Conservation (phyloP, 2,797 vertebrate genomes). For the Mareca penelope region DNA sequence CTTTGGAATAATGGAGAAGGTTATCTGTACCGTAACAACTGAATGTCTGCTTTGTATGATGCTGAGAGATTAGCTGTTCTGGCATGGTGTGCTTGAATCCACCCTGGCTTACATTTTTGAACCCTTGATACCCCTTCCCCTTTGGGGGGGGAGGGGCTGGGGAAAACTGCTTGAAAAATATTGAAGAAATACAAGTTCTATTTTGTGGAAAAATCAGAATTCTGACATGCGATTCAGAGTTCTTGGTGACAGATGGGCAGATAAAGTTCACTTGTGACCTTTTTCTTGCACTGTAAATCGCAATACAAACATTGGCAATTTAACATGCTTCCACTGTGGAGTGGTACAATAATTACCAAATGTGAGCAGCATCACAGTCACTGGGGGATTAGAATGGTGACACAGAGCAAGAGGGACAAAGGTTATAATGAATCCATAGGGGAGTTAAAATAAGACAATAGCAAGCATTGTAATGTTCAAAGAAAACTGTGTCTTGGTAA, state of each 20-base stretch:
- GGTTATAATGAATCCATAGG: neutral
- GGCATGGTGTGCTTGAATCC: neutral
- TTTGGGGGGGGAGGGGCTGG: too few relatives aligned
- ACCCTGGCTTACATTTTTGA: neutral
- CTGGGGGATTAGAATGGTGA: neutral
- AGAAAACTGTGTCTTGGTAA: neutral
- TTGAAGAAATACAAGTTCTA: neutral
- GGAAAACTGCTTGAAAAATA: neutral
- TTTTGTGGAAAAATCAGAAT: neutral
- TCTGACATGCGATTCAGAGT: neutral
- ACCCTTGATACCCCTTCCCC: neutral
- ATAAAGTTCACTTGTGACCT: neutral
- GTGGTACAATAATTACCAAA: neutral
- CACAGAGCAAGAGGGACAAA: neutral
- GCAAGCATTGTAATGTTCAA: neutral
- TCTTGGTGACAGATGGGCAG: neutral
- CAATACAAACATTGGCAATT: neutral
- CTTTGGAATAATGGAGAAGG: slow-evolving; percentile 22
- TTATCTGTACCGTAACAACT: slow-evolving; percentile 5
- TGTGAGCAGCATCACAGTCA: neutral
- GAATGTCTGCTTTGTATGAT: neutral
- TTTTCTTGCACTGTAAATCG: neutral
- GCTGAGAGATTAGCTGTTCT: slow-evolving; percentile 12
- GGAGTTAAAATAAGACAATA: neutral
- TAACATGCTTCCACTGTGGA: neutral